Evolutionary conservation across 2,888 invertebrate species (phyloP).

Genomic region (Acanthosoma haemorrhoidale): DNA sequence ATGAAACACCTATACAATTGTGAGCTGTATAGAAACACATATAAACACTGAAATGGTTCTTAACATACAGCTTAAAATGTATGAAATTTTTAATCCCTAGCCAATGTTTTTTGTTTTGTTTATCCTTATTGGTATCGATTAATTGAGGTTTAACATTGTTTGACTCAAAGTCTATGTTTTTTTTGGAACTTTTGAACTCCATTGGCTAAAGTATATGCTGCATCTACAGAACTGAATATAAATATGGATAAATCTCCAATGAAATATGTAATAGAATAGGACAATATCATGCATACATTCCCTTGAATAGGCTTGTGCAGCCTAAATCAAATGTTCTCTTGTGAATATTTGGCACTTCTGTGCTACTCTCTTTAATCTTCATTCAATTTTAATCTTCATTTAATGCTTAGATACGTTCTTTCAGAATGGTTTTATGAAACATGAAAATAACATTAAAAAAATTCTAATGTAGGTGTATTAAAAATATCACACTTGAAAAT

Average conservation of each 20-base stretch:
- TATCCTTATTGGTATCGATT: not conserved
- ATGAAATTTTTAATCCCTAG: not conserved
- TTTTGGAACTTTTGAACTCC: not conserved
- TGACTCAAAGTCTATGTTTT: not conserved
- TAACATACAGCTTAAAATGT: not conserved
- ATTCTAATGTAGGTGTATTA: no score
- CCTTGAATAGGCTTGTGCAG: not conserved
- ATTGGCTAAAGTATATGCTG: not conserved
- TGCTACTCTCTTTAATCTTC: not conserved
- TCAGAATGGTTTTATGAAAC: no score
- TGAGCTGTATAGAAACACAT: slow-evolving; percentile 26
- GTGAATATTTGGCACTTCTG: slow-evolving; percentile 4
- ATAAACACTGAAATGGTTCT: slow-evolving; percentile 21
- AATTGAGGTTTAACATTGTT: not conserved
- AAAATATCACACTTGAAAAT: no score
- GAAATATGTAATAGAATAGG: slow-evolving; percentile 9
- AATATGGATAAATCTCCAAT: slow-evolving; percentile 8
- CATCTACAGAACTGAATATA: not conserved
- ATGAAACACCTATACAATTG: slow-evolving; percentile 19
- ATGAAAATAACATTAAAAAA: no score
- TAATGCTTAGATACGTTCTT: no score
- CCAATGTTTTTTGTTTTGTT: not conserved
- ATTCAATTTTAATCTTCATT: not conserved
- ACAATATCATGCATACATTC: slow-evolving; percentile 2
- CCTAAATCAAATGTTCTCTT: not conserved